These are phyloP conservation scores for Ceryle rudis DNA, from an alignment of 2,797 vertebrate species.

Conservation along the genomic window DNA sequence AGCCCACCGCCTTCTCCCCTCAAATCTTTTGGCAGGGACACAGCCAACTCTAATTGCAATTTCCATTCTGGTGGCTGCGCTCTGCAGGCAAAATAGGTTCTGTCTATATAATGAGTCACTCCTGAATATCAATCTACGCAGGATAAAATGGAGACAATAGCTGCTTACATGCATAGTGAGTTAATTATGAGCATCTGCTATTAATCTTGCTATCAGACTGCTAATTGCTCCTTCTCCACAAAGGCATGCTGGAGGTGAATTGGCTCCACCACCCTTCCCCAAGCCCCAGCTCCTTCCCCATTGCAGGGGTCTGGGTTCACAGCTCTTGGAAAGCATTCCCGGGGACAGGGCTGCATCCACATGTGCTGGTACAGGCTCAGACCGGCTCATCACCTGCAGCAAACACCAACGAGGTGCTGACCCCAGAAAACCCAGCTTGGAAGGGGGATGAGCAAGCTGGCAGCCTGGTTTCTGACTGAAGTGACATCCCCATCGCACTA, in stretches of 20 bases:
- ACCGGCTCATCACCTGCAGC: accelerated
- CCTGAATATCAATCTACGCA: conserved; percentile 64
- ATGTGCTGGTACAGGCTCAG: accelerated
- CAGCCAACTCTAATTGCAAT: conserved; percentile 57
- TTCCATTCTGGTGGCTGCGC: conserved; percentile 62
- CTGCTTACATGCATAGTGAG: conserved; percentile 72
- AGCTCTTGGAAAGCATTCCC: neutral
- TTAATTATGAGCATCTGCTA: conserved; percentile 75
- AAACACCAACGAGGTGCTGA: neutral
- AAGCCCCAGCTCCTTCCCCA: accelerated
- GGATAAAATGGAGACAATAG: conserved; percentile 72
- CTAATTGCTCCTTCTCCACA: conserved; percentile 69
- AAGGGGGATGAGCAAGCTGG: accelerated
- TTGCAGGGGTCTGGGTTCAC: accelerated
- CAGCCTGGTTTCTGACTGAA: accelerated
- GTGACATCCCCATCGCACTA: accelerated
- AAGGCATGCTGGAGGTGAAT: conserved; percentile 43
- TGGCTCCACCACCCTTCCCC: neutral
- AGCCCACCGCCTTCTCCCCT: neutral
- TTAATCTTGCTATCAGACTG: conserved; percentile 74
- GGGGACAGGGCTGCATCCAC: neutral
- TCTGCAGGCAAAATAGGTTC: conserved; percentile 62
- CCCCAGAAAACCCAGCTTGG: neutral
- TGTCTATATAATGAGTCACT: conserved; percentile 69
- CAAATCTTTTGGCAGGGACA: neutral